Base-by-base conservation (phyloP, 1,140 invertebrate species). In the Aphelenchoides fujianensis region DNA sequence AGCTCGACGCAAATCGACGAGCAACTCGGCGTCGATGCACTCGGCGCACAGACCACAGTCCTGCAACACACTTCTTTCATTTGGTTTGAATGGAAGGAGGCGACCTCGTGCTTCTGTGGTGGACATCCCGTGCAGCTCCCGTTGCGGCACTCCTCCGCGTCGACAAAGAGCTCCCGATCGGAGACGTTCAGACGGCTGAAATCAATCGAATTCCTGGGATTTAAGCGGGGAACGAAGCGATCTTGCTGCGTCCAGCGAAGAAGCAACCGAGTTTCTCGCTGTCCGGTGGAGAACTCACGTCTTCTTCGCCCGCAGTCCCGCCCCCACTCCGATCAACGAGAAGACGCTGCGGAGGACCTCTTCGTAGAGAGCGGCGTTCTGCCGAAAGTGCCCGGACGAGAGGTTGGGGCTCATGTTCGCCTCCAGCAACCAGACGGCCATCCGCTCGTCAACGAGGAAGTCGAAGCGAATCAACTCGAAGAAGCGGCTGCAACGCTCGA, bases 391-490 rank as follows among this genome's bases (percentile, higher is more conserved):
- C 0, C 90, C 90, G 0, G 94, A 95, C 0, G 92, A 95, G 28
- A 97, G 87, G 87, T 98, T 97, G 0, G 95, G 95, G 32, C 93
- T 95, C 95, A 97, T 97, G 84, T 98, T 98, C 0, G 92, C 94
- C 86, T 97, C 95, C 89, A 97, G 91, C 1, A 95, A 86, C 79
- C 90, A 92, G 1, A 96, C 90, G 57, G 92, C 91, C 0, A 96
- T 81, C 59, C 95, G 86, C 76, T 93, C 90, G 85, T 97, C 93
- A 3, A 97, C 86, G 0, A 94, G 90, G 84, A 97, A 91, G 85
- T 97, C 95, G 82, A 97, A 92, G 57, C 95, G 88, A 83, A 95
- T 90, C 85, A 97, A 87, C 86, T 97, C 94, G 86, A 97, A 97
- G 81, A 95, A 97, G 79, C 93, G 92, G 41, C 89, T 86, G 69